Base-by-base conservation (phyloP, 1,140 invertebrate genomes). In the Drosophila melanica region DNA sequence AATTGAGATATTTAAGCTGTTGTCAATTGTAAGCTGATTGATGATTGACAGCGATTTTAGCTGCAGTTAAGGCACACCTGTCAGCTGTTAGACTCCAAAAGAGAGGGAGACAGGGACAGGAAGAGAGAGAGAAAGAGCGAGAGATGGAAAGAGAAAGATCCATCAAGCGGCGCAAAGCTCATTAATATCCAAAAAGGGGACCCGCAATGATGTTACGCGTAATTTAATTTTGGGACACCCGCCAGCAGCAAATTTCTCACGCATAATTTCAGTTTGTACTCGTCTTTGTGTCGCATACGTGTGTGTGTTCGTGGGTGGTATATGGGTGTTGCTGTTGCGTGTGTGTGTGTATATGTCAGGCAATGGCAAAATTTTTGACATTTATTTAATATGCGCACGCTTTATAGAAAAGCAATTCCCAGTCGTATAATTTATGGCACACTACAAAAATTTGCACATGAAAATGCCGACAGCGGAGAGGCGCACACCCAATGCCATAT, bases 331-430 rank as follows among this genome's bases (percentile, higher is more conserved):
- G 57, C 42, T 64, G 35, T 64, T 42, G 50, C 20, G 50, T 39
- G 20, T 14, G 55, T 7, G 18, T 23, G 23, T 37, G 39, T 18
- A 50, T 54, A 33, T 20, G 30, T 4, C 14, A 58, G 63, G 74
- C 63, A 68, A 72, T 73, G 69, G 68, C 69, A 77, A 77, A 63
- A 87, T 90, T 84, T 86, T 89, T 89, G 84, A 89, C 84, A 89
- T 89, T 89, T 89, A 89, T 89, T 89, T 89, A 89, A 89, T 89
- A 89, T 90, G 84, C 85, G 85, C 84, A 89, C 84, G 84, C 90
- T 89, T 90, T 90, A 89, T 89, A 90, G 85, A 89, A 89, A 89
- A 89, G 84, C 80, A 89, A 89, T 89, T 89, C 84, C 84, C 84
- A 85, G 84, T 80, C 77, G 84, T 87, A 84, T 89, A 89, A 89